Evolutionary conservation across 2,888 invertebrate genomes (phyloP).

Genomic region (Macrophya alboannulata): DNA sequence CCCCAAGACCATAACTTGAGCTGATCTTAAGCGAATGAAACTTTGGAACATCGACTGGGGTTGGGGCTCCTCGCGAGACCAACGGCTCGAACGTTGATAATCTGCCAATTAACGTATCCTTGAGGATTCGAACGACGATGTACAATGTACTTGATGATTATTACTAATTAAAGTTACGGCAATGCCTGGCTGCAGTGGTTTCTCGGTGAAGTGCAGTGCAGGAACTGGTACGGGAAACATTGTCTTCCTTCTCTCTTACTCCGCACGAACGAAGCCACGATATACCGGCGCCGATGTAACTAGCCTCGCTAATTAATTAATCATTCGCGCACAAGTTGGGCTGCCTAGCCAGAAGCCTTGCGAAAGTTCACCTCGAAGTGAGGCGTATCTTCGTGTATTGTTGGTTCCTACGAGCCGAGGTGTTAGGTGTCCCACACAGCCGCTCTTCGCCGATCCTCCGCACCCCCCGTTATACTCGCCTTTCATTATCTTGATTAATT

Average conservation of each 20-base stretch:
- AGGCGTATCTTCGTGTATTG: slow-evolving; percentile 78
- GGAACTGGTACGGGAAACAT: slow-evolving; percentile 1
- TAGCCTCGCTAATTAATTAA: slow-evolving; percentile 79
- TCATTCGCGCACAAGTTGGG: slow-evolving; percentile 74
- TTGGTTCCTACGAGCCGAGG: slow-evolving; percentile 75
- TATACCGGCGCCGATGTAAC: slow-evolving; percentile 66
- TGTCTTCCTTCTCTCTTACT: slow-evolving; percentile 14
- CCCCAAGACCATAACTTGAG: slow-evolving; percentile 5
- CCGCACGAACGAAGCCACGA: background rate
- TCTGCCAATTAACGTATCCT: background rate
- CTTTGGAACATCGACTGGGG: slow-evolving; percentile 3
- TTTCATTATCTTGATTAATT: slow-evolving; percentile 80
- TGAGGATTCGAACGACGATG: background rate
- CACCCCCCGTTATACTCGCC: slow-evolving; percentile 60
- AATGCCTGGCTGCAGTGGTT: slow-evolving; percentile 29
- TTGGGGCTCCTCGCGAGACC: background rate
- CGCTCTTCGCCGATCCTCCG: slow-evolving; percentile 69
- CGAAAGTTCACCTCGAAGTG: slow-evolving; percentile 77
- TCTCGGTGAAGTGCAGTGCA: slow-evolving; percentile 1
- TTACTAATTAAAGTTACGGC: background rate
- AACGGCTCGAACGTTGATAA: background rate
- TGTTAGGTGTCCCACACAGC: slow-evolving; percentile 78
- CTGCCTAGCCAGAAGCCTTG: slow-evolving; percentile 75
- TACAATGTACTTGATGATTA: background rate
- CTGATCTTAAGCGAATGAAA: slow-evolving; percentile 36